A percentile compares a stretch with the other conserved stretches of the same genome.
phyloP scores from a whole-genome alignment of 2,113 vertebrate genomes.

The Malurus melanocephalus region DNA sequence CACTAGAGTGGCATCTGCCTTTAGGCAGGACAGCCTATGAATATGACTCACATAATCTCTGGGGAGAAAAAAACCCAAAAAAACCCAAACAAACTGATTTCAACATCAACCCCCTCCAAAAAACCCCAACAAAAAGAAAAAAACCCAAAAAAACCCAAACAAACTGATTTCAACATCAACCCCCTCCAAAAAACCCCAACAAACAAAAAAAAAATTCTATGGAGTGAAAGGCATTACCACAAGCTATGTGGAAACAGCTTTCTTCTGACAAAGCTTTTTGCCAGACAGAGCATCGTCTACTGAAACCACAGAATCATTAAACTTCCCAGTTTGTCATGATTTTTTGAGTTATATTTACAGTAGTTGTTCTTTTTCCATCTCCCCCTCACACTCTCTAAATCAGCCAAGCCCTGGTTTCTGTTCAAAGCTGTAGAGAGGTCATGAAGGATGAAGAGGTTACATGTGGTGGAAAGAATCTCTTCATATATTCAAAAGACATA shows the following conservation, averaged over 20 bases:
- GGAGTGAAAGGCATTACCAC: background rate
- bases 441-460: background rate
- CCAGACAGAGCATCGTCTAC: background rate
- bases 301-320: conserved; percentile 10
- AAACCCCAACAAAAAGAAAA: background rate
- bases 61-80: background rate
- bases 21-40: background rate
- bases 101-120: too few relatives aligned
- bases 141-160: too few relatives aligned
- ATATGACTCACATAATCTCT: background rate
- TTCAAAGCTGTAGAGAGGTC: background rate
- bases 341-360: conserved; percentile 29
- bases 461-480: background rate
- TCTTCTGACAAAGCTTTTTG: background rate
- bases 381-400: background rate
- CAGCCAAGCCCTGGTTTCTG: background rate
- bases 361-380: background rate
- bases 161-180: background rate
- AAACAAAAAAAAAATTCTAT: background rate
- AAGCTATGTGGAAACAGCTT: background rate
- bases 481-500: background rate
- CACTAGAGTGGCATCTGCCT: background rate
- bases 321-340: background rate
- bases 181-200: background rate
- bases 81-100: background rate